Evolutionary conservation across 2,797 vertebrate species (phyloP), one percentile per base, ranked within the genome.

Genomic region (Sebastiscus tertius): DNA sequence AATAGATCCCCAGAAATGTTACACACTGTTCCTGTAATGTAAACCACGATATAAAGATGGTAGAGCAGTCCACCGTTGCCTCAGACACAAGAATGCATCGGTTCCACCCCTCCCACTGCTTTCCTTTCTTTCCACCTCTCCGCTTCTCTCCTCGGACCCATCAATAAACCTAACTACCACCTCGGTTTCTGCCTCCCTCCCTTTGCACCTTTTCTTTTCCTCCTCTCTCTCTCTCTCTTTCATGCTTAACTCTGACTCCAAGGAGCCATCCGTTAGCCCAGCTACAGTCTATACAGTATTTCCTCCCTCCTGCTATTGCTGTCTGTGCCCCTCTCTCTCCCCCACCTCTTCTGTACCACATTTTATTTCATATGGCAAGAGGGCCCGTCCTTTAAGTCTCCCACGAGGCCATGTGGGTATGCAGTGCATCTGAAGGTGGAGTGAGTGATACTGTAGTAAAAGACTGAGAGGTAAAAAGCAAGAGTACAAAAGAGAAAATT

Each of bases 81-180:
- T 73, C 11, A 11, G 78, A 27, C 68, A 67, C 26, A 67, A 27
- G 31, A 80, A 72, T 39, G 12, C 54, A 68, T 26, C 2, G 33
- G 66, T 70, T 20, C 36, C 42, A 52, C 42, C 27, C 16, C 36
- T 42, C 68, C 55, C 26, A 4, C 36, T 29, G 59, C 49, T 49
- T 67, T 61, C 31, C 54, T 60, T 79, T 77, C 9, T 14, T 42
- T 75, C 54, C 33, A 34, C 56, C 60, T 72, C 34, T 69, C 26
- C 9, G 16, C 54, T 49, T 58, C 26, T 77, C 80, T 86, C 77
- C 49, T 7, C 54, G 80, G 84, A 46, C 60, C 72, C 69, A 84
- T 88, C 84, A 84, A 86, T 91, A 87, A 83, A 82, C 63, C 81
- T 74, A 83, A 88, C 67, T 75, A 80, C 80, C 73, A 63, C 77